phyloP scores from a whole-genome alignment of 1,140 invertebrate species.

The Lithobius niger region DNA sequence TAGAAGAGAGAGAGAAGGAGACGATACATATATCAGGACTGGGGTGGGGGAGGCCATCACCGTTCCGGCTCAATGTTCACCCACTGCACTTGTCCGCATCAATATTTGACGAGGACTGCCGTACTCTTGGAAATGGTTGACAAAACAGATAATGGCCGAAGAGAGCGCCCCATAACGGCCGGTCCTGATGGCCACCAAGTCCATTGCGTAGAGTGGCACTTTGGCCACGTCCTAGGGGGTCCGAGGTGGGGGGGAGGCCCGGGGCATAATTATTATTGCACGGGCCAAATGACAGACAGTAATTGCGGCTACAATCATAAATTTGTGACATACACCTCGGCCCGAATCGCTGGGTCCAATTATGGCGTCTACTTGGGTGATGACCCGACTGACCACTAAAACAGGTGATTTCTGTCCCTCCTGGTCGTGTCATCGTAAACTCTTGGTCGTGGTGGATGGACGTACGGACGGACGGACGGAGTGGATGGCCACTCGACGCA shows the following conservation, averaged over 20 bases:
- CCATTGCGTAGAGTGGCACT: slow-evolving; percentile 2
- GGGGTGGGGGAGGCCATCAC: not conserved
- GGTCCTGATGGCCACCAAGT: not conserved
- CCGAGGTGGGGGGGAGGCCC: too few species aligned
- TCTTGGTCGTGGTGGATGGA: not conserved
- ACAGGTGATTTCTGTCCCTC: not conserved
- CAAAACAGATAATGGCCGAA: slow-evolving; percentile 7
- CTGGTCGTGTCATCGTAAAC: not conserved
- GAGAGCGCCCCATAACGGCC: not conserved
- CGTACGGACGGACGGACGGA: too few species aligned
- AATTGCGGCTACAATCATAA: slow-evolving; percentile 7
- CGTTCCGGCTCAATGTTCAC: not conserved
- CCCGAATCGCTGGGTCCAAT: not conserved
- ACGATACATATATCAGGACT: not conserved
- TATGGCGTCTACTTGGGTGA: not conserved
- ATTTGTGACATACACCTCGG: slow-evolving; percentile 2
- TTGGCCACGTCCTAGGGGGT: too few species aligned
- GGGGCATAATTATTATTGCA: slow-evolving; percentile 1
- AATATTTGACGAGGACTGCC: slow-evolving; percentile 7
- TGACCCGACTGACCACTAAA: not conserved
- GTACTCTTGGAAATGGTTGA: slow-evolving; percentile 6
- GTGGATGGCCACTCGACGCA: too few species aligned
- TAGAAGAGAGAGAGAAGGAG: not conserved
- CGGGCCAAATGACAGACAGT: slow-evolving; percentile 7
- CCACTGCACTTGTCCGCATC: slow-evolving; percentile 3